Evolutionary conservation across 2,888 invertebrate species (phyloP).

Genomic region (Spisula subtruncata): DNA sequence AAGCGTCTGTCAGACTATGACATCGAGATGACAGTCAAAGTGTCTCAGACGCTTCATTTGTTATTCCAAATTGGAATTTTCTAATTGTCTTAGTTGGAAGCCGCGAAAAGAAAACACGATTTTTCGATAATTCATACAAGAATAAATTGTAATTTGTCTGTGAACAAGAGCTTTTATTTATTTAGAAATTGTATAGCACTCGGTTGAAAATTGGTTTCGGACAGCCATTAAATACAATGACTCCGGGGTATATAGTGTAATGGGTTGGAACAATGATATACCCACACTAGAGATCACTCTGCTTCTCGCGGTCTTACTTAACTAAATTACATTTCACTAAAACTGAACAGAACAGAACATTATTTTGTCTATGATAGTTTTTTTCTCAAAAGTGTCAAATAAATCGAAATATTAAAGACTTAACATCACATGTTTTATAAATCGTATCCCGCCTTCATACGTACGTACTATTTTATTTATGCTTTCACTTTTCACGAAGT

Average conservation of each 20-base stretch:
- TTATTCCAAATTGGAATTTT: slow-evolving; percentile 67
- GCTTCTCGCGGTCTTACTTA: neutral
- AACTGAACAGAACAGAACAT: no score
- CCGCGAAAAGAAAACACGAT: slow-evolving; percentile 68
- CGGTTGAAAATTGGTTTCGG: slow-evolving; percentile 67
- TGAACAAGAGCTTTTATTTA: slow-evolving; percentile 63
- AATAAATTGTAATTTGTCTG: slow-evolving; percentile 72
- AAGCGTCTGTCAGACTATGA: slow-evolving; percentile 59
- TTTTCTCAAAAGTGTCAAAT: no score
- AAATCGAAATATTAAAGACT: no score
- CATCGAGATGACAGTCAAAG: slow-evolving; percentile 64
- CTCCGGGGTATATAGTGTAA: slow-evolving; percentile 41
- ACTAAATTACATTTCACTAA: slow-evolving; percentile 8
- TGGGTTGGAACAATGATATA: slow-evolving; percentile 29
- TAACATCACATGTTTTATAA: no score
- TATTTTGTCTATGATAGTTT: no score
- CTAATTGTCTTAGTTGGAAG: slow-evolving; percentile 63
- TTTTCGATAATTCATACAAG: slow-evolving; percentile 62
- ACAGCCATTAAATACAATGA: slow-evolving; percentile 38
- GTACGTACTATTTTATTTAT: no score
- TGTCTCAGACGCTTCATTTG: slow-evolving; percentile 64
- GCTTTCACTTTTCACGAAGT: no score
- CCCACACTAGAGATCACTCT: neutral
- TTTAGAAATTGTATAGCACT: slow-evolving; percentile 65
- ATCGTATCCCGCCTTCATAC: no score